Conservation (phyloP, 1,140 invertebrate genomes). For the Mycetomoellerius zeteki region DNA sequence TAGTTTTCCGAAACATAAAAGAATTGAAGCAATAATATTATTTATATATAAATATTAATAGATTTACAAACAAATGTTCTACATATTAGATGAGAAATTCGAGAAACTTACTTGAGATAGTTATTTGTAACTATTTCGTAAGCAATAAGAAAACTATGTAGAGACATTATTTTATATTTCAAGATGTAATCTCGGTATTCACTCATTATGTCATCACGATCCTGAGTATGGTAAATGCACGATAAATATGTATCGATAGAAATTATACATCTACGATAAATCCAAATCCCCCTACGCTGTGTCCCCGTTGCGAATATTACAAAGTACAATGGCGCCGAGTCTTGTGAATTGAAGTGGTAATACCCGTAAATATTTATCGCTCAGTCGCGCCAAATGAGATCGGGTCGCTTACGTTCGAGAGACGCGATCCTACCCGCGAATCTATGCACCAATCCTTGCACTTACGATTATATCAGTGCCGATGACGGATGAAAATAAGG, state of each 20-base stretch:
- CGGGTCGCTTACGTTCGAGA: not conserved
- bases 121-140: not conserved
- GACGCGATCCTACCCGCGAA: not conserved
- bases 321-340: slow-evolving; percentile 48
- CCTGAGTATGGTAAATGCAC: not conserved
- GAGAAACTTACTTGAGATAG: not conserved
- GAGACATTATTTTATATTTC: not conserved
- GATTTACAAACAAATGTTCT: not conserved
- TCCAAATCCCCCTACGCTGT: slow-evolving; percentile 5
- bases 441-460: not conserved
- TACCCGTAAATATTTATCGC: slow-evolving; percentile 51
- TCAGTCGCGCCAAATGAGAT: slow-evolving; percentile 13
- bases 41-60: not conserved
- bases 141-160: not conserved
- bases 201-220: slow-evolving; percentile 13
- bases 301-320: slow-evolving; percentile 43
- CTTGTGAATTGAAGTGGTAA: not conserved
- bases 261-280: slow-evolving; percentile 30
- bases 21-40: not conserved
- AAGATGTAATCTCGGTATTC: not conserved
- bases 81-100: not conserved
- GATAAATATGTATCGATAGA: slow-evolving; percentile 54
- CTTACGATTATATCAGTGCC: slow-evolving; percentile 7
- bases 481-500: slow-evolving; percentile 29
- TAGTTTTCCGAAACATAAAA: not conserved